Evolutionary conservation across 2,888 invertebrate species (phyloP).

Genomic region (Drosophila antonietae): DNA sequence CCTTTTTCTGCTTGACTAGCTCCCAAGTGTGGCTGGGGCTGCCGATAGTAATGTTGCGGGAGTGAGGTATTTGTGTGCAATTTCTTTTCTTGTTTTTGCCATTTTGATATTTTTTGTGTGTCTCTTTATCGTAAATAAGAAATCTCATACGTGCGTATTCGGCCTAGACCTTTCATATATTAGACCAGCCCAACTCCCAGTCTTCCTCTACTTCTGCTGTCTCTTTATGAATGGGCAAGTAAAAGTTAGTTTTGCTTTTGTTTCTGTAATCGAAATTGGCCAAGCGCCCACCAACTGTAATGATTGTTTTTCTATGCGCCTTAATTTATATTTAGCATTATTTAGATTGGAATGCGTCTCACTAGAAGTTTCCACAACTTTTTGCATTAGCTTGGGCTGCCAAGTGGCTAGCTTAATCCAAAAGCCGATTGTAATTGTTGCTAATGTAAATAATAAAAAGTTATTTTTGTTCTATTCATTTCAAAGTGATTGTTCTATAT

Average conservation of each 20-base stretch:
- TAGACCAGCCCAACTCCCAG: background rate
- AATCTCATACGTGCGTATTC: slow-evolving; percentile 79
- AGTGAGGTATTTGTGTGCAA: slow-evolving; percentile 47
- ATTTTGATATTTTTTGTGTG: slow-evolving; percentile 76
- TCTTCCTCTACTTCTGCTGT: background rate
- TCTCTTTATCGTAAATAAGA: slow-evolving; percentile 82
- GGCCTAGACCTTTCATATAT: slow-evolving; percentile 39
- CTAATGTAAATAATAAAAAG: background rate
- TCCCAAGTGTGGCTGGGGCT: slow-evolving; percentile 37
- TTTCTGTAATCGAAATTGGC: slow-evolving; percentile 68
- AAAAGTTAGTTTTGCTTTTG: slow-evolving; percentile 66
- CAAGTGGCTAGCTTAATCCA: slow-evolving; percentile 15
- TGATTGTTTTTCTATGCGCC: slow-evolving; percentile 73
- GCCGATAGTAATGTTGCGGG: slow-evolving; percentile 1
- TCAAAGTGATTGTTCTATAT: too few relatives aligned
- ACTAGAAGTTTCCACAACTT: slow-evolving; percentile 24
- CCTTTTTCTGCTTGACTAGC: slow-evolving; percentile 75
- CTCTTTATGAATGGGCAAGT: slow-evolving; percentile 68
- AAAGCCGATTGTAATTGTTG: slow-evolving; percentile 35
- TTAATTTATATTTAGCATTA: slow-evolving; percentile 72
- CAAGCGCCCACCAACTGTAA: slow-evolving; percentile 57
- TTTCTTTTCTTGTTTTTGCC: slow-evolving; percentile 61
- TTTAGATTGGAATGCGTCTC: slow-evolving; percentile 46
- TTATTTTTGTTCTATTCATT: too few relatives aligned
- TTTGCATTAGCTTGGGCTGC: slow-evolving; percentile 29